Base-by-base conservation (phyloP, 2,113 vertebrate genomes). In the Lampris incognitus region DNA sequence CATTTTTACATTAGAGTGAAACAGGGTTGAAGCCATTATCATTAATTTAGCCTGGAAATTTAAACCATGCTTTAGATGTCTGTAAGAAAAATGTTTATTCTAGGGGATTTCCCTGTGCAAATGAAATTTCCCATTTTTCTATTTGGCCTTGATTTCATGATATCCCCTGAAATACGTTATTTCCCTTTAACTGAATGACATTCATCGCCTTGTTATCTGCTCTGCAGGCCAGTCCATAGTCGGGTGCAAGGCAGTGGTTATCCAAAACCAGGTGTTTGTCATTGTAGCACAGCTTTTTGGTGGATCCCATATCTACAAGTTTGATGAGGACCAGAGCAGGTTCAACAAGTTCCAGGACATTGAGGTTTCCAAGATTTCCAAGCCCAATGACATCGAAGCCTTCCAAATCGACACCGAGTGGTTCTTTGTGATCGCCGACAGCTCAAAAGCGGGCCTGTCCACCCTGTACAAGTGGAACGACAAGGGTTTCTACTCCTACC, bases 311-410 rank as follows among this genome's bases (percentile, higher is more conserved):
- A 99, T 99, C 85, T 99, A 99, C 89, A 97, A 94, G 85, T 98
- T 98, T 48, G 97, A 99, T 0, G 98, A 99, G 69, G 97, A 95
- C 93, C 98, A 97, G 94, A 98, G 96, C 76, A 96, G 96, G 69
- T 99, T 99, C 87, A 96, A 95, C 90, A 99, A 99, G 89, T 99
- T 99, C 93, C 98, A 99, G 72, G 97, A 98, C 88, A 99, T 98
- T 0, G 98, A 99, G 84, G 97, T 96, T 3, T 97, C 97, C 69
- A 97, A 96, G 73, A 97, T 99, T 83, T 99, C 97, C 89, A 99
- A 99, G 90, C 98, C 98, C 61, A 99, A 99, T 1, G 97, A 99
- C 85, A 97, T 98, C 1, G 98, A 99, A 66, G 92, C 96, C 2
- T 99, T 99, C 75, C 95, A 97, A 90, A 98, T 99, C 13, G 97